Evolutionary conservation across 2,113 vertebrate species (phyloP).

Genomic region (Conger conger): DNA sequence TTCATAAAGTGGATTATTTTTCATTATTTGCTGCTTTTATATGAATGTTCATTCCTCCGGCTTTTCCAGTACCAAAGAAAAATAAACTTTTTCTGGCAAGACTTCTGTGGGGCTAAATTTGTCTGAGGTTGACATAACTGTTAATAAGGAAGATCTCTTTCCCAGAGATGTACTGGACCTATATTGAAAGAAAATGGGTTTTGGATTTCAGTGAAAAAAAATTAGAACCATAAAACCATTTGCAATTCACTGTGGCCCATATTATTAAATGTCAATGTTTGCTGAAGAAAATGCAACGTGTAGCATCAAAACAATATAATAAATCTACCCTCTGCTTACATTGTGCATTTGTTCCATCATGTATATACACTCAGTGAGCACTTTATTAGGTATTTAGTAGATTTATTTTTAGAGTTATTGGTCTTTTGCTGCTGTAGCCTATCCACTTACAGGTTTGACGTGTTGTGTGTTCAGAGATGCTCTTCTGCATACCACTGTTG

Average conservation of each 20-base stretch:
- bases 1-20: slow-evolving; percentile 31
- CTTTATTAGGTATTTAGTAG: too few relatives aligned
- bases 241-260: not conserved
- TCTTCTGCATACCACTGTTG: too few relatives aligned
- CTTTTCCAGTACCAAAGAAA: slow-evolving; percentile 42
- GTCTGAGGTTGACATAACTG: slow-evolving; percentile 9
- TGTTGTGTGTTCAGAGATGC: too few relatives aligned
- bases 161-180: not conserved
- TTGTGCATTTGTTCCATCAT: slow-evolving; percentile 29
- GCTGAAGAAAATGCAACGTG: not conserved
- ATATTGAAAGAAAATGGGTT: not conserved
- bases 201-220: not conserved
- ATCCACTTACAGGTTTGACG: too few relatives aligned
- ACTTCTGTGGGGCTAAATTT: slow-evolving; percentile 32
- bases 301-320: not conserved
- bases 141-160: slow-evolving; percentile 24
- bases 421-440: too few relatives aligned
- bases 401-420: too few relatives aligned
- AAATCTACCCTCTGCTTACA: not conserved
- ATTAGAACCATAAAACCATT: not conserved
- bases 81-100: slow-evolving; percentile 43
- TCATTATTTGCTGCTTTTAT: slow-evolving; percentile 44
- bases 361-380: slow-evolving; percentile 50
- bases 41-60: slow-evolving; percentile 47
- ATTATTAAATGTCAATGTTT: not conserved